Conservation (phyloP, 2,113 vertebrate genomes). For the Eonycteris spelaea region DNA sequence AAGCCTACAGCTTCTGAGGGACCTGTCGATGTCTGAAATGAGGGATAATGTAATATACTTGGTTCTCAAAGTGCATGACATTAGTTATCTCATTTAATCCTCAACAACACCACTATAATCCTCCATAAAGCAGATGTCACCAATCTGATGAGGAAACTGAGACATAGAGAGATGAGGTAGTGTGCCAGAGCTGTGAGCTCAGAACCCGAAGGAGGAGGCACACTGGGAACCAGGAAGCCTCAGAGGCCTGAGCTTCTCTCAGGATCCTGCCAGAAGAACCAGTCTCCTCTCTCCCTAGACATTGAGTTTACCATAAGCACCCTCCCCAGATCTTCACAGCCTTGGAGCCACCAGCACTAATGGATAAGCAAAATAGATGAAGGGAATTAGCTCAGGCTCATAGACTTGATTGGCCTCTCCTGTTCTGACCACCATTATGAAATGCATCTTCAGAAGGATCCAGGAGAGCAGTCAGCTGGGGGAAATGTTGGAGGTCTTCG, state of each 20-base stretch:
- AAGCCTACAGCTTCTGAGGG: not conserved
- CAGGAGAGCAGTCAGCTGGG: not conserved
- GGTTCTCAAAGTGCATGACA: not conserved
- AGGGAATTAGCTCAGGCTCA: not conserved
- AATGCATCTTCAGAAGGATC: not conserved
- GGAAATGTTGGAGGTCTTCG: fast-evolving
- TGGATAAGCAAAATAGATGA: not conserved
- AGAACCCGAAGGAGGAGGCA: not conserved
- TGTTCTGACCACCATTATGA: not conserved
- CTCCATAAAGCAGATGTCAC: not conserved
- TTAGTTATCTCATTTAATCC: not conserved
- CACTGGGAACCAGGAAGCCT: not conserved
- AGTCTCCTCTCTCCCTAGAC: not conserved
- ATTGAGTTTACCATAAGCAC: not conserved
- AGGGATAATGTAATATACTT: not conserved
- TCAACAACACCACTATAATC: not conserved
- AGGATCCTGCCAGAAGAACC: not conserved
- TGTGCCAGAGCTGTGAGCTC: not conserved
- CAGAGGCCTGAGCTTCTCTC: not conserved
- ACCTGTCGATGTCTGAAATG: not conserved
- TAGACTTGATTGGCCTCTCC: not conserved
- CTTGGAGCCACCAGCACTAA: not conserved
- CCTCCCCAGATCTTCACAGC: not conserved
- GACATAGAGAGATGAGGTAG: not conserved
- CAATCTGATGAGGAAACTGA: not conserved